A percentile compares a stretch with the other conserved stretches of the same genome.
Evolutionary conservation across 1,140 invertebrate species (phyloP).

Genomic region (Drosophila erecta): DNA sequence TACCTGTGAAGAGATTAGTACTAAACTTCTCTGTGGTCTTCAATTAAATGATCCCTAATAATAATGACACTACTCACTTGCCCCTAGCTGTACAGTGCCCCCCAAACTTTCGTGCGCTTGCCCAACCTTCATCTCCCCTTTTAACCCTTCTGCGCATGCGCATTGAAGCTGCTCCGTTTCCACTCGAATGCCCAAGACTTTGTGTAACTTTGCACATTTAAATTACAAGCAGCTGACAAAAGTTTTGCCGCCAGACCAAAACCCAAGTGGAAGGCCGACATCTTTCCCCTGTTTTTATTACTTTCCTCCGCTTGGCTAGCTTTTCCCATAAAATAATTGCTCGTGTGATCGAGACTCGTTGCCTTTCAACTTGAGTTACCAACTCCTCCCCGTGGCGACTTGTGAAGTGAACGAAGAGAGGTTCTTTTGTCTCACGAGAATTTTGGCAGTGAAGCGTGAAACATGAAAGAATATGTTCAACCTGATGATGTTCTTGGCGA

Average conservation of each 20-base stretch:
- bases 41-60: too few relatives aligned
- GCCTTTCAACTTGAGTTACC: constrained; percentile 67
- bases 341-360: constrained; percentile 75
- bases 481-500: constrained; percentile 35
- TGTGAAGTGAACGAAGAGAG: constrained; percentile 14
- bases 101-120: constrained; percentile 36
- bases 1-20: too few relatives aligned
- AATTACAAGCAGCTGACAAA: constrained; percentile 82
- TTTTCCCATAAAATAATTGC: constrained; percentile 83
- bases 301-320: constrained; percentile 62
- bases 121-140: constrained; percentile 31
- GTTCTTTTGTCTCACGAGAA: constrained; percentile 70
- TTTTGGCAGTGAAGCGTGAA: constrained; percentile 77
- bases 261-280: constrained; percentile 45
- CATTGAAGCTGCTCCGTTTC: constrained; percentile 79
- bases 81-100: not conserved
- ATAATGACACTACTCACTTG: not conserved
- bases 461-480: constrained; percentile 43
- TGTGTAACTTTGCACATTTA: constrained; percentile 77
- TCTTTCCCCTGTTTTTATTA: constrained; percentile 29
- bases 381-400: constrained; percentile 34
- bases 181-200: constrained; percentile 58
- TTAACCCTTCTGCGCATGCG: constrained; percentile 58
- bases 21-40: too few relatives aligned
- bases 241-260: constrained; percentile 55